Percentiles rank a stretch among this genome's conserved stretches.
These are phyloP conservation scores for Lycophotia porphyrea DNA, from an alignment of 2,888 invertebrate genomes.

Conservation along the genomic window DNA sequence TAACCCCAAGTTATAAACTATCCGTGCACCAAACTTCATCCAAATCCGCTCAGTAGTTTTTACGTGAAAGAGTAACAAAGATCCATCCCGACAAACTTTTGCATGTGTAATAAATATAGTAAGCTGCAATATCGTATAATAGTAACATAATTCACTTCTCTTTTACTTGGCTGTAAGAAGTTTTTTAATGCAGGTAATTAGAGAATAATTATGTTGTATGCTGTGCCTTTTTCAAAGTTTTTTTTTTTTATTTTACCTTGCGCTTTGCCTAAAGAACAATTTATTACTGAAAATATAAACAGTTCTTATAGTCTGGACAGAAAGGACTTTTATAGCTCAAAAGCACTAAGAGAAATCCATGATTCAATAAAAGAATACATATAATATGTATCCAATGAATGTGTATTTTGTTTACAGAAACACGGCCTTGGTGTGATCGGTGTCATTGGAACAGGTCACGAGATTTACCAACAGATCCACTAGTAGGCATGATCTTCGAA, in stretches of 20 bases:
- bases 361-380: neutral
- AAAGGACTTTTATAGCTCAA: neutral
- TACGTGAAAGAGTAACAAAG: neutral
- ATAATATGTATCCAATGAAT: neutral
- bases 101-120: neutral
- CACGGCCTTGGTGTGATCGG: constrained; percentile 42
- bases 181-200: neutral
- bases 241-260: neutral
- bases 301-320: neutral
- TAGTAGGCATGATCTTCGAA: constrained; percentile 12
- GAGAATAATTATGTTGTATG: neutral
- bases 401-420: constrained; percentile 33
- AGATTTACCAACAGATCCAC: constrained; percentile 37
- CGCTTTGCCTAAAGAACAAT: neutral
- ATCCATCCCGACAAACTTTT: neutral
- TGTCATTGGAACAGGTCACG: constrained; percentile 41
- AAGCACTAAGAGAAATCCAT: neutral
- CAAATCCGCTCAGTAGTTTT: neutral
- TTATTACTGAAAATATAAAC: neutral
- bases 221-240: neutral
- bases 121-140: neutral
- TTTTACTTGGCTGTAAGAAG: neutral
- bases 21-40: neutral
- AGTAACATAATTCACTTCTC: neutral
- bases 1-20: neutral